Evolutionary conservation across 2,888 invertebrate species (phyloP).

Genomic region (Troglohyphantes excavatus): DNA sequence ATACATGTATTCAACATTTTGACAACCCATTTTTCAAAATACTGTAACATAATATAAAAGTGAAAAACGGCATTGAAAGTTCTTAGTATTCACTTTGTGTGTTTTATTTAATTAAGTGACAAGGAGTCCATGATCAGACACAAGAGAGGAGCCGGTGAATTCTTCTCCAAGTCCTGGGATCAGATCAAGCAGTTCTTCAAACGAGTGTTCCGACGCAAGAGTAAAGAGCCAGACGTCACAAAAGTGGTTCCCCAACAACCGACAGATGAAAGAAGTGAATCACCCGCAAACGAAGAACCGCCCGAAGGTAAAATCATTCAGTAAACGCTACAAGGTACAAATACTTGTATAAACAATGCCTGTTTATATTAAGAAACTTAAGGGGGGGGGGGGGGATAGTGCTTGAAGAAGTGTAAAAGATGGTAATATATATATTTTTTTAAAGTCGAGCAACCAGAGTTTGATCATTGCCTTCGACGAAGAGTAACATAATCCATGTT

Average conservation of each 20-base stretch:
- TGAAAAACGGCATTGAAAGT: no score
- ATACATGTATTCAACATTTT: no score
- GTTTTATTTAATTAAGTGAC: not conserved
- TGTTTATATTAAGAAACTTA: no score
- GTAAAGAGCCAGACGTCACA: not conserved
- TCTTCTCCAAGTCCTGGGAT: conserved; percentile 53
- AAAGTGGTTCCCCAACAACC: not conserved
- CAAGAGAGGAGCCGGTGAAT: conserved; percentile 55
- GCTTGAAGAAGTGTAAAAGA: no score
- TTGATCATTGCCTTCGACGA: no score
- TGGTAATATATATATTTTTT: no score
- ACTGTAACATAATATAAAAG: no score
- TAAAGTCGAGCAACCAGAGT: no score
- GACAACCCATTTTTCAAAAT: no score
- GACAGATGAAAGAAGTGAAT: conserved; percentile 14
- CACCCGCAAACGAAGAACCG: not conserved
- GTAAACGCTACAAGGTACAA: no score
- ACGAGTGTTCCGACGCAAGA: conserved; percentile 42
- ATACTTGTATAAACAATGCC: not conserved
- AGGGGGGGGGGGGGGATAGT: no score
- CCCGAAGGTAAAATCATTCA: conserved; percentile 43
- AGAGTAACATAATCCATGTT: no score
- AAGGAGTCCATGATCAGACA: conserved; percentile 6
- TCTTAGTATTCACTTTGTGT: not conserved
- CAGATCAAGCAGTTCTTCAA: conserved; percentile 62